phyloP scores from a whole-genome alignment of 2,113 vertebrate species.

The Balaeniceps rex region DNA sequence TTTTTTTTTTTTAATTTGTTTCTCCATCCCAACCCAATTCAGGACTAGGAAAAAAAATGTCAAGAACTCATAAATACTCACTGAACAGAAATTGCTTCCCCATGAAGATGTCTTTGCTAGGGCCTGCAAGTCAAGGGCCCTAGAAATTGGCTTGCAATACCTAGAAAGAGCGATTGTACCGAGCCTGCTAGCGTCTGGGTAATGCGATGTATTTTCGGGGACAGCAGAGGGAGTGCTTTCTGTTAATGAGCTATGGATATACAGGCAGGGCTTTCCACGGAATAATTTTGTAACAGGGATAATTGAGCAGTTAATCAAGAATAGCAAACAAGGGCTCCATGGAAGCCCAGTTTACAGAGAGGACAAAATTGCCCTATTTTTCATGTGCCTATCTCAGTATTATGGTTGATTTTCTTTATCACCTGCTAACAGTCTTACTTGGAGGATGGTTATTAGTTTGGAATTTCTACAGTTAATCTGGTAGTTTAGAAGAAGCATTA shows the following conservation, averaged over 20 bases:
- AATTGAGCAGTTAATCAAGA: constrained; percentile 65
- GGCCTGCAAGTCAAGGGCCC: background rate
- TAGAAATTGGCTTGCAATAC: background rate
- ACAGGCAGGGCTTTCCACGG: constrained; percentile 7
- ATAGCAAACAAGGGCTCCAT: constrained; percentile 52
- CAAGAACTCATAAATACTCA: background rate
- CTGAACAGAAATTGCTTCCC: background rate
- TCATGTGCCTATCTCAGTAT: constrained; percentile 52
- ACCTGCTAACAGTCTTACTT: constrained; percentile 15
- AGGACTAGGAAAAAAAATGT: background rate
- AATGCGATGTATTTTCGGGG: background rate
- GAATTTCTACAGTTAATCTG: constrained; percentile 44
- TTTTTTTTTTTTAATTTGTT: background rate
- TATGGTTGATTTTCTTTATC: constrained; percentile 58
- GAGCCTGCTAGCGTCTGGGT: background rate
- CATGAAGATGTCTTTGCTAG: background rate
- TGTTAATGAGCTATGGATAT: constrained; percentile 18
- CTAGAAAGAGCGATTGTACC: background rate
- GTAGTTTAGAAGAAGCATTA: constrained; percentile 19
- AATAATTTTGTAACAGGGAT: constrained; percentile 45
- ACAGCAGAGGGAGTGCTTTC: constrained; percentile 22
- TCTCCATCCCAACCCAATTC: background rate
- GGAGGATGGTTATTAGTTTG: constrained; percentile 46
- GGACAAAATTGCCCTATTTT: constrained; percentile 65
- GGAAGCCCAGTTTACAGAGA: constrained; percentile 50